These are phyloP conservation scores for Drosophila gunungcola DNA, from an alignment of 1,140 invertebrate genomes.

Conservation along the genomic window DNA sequence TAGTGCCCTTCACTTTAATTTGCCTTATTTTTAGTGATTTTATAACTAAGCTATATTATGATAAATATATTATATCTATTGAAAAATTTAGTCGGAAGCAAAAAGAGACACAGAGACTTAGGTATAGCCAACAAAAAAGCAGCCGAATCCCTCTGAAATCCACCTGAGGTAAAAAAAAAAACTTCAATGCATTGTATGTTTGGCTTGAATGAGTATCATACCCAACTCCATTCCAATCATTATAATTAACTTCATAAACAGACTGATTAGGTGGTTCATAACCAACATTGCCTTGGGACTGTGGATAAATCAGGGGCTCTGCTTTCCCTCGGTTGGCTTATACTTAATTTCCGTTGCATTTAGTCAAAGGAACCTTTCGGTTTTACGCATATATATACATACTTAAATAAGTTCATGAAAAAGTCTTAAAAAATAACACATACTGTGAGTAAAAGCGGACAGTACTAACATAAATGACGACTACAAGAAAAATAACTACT, in stretches of 20 bases:
- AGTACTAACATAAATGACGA: slow-evolving; percentile 31
- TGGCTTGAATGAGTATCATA: slow-evolving; percentile 52
- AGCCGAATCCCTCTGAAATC: slow-evolving; percentile 5
- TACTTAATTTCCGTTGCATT: slow-evolving; percentile 48
- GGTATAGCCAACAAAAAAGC: slow-evolving; percentile 4
- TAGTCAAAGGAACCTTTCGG: slow-evolving; percentile 29
- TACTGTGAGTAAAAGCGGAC: slow-evolving; percentile 3
- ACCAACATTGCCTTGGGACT: slow-evolving; percentile 12
- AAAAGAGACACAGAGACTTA: slow-evolving; percentile 43
- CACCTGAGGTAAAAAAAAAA: slow-evolving; percentile 6
- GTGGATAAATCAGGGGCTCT: background rate
- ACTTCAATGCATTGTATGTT: slow-evolving; percentile 34
- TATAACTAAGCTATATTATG: slow-evolving; percentile 67
- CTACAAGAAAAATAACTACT: slow-evolving; percentile 23
- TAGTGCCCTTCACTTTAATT: slow-evolving; percentile 78
- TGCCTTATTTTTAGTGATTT: slow-evolving; percentile 80
- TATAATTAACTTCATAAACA: slow-evolving; percentile 45
- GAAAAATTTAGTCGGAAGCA: too few relatives aligned
- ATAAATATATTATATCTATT: slow-evolving; percentile 63
- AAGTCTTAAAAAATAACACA: slow-evolving; percentile 16
- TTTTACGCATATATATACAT: slow-evolving; percentile 35
- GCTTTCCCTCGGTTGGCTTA: slow-evolving; percentile 3
- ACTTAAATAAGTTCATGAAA: slow-evolving; percentile 37
- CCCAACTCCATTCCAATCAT: slow-evolving; percentile 14
- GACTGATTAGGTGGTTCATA: slow-evolving; percentile 71